Conservation (phyloP, 2,797 vertebrate genomes). For the Cryptoblepharus egeriae region DNA sequence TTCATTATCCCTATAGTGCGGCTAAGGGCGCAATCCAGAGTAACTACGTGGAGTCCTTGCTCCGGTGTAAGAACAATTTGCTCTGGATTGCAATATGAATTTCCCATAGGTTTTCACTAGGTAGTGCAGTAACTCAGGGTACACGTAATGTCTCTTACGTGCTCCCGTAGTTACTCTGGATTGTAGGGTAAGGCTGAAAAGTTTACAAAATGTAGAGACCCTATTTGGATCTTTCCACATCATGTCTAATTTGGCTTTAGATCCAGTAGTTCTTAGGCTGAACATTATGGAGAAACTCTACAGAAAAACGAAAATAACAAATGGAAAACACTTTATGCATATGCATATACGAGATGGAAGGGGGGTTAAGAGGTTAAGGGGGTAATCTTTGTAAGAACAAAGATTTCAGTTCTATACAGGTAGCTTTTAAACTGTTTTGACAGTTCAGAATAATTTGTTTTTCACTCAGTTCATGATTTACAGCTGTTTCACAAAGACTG, state of each 20-base stretch:
- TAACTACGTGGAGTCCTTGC: too few species aligned
- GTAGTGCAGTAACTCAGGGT: too few species aligned
- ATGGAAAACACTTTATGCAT: neutral
- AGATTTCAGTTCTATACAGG: slow-evolving; percentile 9
- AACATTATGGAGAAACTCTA: neutral
- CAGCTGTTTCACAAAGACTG: neutral
- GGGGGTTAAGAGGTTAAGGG: neutral
- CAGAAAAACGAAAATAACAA: neutral
- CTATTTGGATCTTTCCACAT: too few species aligned
- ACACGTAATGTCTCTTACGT: too few species aligned
- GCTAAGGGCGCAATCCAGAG: too few species aligned
- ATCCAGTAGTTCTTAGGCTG: neutral
- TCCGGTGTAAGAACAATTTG: too few species aligned
- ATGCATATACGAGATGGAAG: neutral
- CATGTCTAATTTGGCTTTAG: neutral
- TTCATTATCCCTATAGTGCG: too few species aligned
- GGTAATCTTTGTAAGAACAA: slow-evolving; percentile 3
- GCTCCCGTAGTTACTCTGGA: too few species aligned
- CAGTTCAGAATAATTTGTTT: slow-evolving; percentile 13
- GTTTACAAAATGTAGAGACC: too few species aligned
- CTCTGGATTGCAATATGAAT: too few species aligned
- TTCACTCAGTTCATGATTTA: neutral
- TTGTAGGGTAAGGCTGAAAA: too few species aligned
- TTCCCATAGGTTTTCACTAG: too few species aligned
- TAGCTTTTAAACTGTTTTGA: slow-evolving; percentile 9